Conservation (phyloP, 2,888 invertebrate species). For the Exocentrus adspersus region DNA sequence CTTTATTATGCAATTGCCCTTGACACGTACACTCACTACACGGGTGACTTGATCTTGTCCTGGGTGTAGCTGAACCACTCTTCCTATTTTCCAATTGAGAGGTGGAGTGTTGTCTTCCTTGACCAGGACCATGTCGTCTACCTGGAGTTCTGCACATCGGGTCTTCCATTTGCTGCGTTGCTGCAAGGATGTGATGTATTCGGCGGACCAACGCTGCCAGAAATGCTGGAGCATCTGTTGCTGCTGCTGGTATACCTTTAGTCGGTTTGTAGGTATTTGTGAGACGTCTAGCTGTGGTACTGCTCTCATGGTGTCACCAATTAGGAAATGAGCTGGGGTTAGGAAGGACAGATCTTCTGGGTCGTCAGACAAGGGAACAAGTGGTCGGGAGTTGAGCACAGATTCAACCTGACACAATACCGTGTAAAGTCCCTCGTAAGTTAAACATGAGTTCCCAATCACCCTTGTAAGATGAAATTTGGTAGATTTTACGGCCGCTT, state of each 20-base stretch:
- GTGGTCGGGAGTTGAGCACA: constrained; percentile 50
- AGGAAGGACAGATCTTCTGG: constrained; percentile 44
- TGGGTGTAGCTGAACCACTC: constrained; percentile 1
- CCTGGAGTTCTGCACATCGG: not conserved
- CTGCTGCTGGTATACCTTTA: constrained; percentile 42
- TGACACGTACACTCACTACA: constrained; percentile 1
- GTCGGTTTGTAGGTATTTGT: constrained; percentile 29
- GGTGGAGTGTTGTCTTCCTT: constrained; percentile 23
- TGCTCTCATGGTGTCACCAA: constrained; percentile 41
- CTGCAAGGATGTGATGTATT: constrained; percentile 46
- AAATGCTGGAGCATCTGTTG: constrained; percentile 44
- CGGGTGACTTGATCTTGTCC: constrained; percentile 4
- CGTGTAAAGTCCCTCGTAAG: constrained; percentile 46
- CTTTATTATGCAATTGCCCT: not conserved
- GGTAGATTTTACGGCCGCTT: constrained; percentile 47
- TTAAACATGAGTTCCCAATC: constrained; percentile 40
- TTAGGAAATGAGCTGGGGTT: too few species aligned
- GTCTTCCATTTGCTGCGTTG: constrained; percentile 33
- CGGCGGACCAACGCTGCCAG: constrained; percentile 42
- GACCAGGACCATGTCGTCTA: constrained; percentile 5
- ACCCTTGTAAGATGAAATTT: constrained; percentile 49
- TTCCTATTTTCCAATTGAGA: constrained; percentile 16
- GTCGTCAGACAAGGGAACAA: constrained; percentile 43
- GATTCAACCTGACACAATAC: constrained; percentile 48
- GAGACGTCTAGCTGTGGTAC: constrained; percentile 32